phyloP scores from a whole-genome alignment of 2,113 vertebrate species.

The Erpornis zantholeuca region DNA sequence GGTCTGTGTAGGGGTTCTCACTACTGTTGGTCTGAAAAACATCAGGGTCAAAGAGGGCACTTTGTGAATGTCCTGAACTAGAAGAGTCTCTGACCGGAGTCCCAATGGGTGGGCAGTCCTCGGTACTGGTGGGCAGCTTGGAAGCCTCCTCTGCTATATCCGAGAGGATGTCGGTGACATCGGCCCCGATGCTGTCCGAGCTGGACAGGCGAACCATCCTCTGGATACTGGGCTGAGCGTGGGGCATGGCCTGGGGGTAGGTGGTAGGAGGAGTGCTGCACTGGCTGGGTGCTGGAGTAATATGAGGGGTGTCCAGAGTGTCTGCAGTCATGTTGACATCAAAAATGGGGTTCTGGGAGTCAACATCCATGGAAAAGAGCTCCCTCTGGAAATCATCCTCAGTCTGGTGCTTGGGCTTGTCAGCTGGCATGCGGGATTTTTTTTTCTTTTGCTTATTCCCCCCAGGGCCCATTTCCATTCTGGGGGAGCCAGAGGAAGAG shows the following conservation, averaged over 20 bases:
- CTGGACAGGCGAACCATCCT: slow-evolving; percentile 93
- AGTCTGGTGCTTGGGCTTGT: slow-evolving; percentile 87
- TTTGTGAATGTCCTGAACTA: slow-evolving; percentile 93
- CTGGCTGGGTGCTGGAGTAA: slow-evolving; percentile 95
- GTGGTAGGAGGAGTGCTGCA: slow-evolving; percentile 92
- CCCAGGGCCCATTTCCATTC: slow-evolving; percentile 78
- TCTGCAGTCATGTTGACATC: slow-evolving; percentile 93
- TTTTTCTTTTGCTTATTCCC: slow-evolving; percentile 92
- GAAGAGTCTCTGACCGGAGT: slow-evolving; percentile 96
- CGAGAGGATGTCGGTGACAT: slow-evolving; percentile 95
- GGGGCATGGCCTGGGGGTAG: slow-evolving; percentile 75
- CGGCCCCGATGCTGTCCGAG: slow-evolving; percentile 94
- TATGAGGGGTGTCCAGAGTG: slow-evolving; percentile 93
- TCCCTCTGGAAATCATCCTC: slow-evolving; percentile 98
- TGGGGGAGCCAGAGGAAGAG: slow-evolving; percentile 92
- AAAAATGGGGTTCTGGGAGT: slow-evolving; percentile 96
- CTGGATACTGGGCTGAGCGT: slow-evolving; percentile 79
- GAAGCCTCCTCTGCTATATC: slow-evolving; percentile 94
- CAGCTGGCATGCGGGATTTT: slow-evolving; percentile 80
- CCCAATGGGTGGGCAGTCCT: slow-evolving; percentile 88
- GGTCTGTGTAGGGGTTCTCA: slow-evolving; percentile 92
- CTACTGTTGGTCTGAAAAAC: slow-evolving; percentile 91
- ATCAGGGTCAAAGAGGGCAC: slow-evolving; percentile 93
- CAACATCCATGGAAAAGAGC: slow-evolving; percentile 97
- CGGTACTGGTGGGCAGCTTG: slow-evolving; percentile 80